Evolutionary conservation across 1,140 invertebrate species (phyloP).

Genomic region (Euura saliciscinereae): DNA sequence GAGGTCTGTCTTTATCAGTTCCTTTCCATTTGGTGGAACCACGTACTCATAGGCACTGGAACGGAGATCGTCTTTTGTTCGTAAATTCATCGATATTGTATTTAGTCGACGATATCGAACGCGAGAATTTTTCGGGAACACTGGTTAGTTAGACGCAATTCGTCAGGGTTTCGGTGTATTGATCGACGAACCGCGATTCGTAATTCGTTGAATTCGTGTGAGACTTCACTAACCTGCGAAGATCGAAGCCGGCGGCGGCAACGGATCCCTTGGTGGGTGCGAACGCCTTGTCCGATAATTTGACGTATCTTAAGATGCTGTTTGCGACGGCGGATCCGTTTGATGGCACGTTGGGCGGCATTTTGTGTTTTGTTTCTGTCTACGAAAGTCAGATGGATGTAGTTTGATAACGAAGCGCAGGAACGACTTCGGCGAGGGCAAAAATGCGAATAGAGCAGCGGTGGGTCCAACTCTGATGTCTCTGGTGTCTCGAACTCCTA

Average conservation of each 20-base stretch:
- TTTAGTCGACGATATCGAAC: background rate
- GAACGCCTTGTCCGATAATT: conserved; percentile 78
- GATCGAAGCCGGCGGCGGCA: conserved; percentile 88
- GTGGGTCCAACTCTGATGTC: too few relatives aligned
- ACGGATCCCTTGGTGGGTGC: conserved; percentile 83
- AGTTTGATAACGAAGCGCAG: too few relatives aligned
- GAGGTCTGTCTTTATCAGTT: conserved; percentile 89
- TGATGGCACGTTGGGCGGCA: background rate
- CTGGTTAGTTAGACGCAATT: too few relatives aligned
- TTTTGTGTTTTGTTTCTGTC: too few relatives aligned
- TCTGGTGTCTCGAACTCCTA: too few relatives aligned
- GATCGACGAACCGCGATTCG: background rate
- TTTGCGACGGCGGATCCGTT: background rate
- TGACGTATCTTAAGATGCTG: conserved; percentile 72
- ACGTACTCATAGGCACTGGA: conserved; percentile 84
- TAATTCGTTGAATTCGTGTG: background rate
- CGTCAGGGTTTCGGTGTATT: too few relatives aligned
- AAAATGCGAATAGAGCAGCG: too few relatives aligned
- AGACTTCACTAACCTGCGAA: conserved; percentile 71
- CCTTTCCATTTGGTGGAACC: conserved; percentile 85
- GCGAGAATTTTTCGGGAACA: too few relatives aligned
- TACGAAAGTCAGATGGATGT: too few relatives aligned
- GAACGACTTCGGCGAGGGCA: too few relatives aligned
- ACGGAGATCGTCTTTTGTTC: too few relatives aligned
- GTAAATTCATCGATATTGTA: conserved; percentile 11